phyloP scores from a whole-genome alignment of 2,113 vertebrate species.

The Pelusios castaneus region DNA sequence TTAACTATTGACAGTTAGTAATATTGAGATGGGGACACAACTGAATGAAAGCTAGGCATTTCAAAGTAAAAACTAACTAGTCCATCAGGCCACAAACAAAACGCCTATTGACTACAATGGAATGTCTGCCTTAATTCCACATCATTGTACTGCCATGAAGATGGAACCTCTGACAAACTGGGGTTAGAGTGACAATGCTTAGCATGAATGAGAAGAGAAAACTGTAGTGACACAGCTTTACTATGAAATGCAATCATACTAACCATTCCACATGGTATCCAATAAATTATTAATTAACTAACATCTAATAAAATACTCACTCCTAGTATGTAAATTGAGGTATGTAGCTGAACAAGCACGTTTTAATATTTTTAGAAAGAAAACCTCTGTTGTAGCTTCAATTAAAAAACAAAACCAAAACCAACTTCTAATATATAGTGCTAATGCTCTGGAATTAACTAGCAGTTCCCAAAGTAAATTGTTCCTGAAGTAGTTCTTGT shows the following conservation, averaged over 20 bases:
- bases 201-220: too few relatives aligned
- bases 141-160: not conserved
- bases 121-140: too few relatives aligned
- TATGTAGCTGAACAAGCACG: slow-evolving; percentile 20
- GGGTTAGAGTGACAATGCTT: not conserved
- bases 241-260: not conserved
- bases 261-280: not conserved
- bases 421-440: not conserved
- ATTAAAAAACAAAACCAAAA: not conserved
- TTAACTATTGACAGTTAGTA: too few relatives aligned
- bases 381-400: slow-evolving; percentile 62
- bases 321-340: slow-evolving; percentile 37
- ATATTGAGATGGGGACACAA: not conserved
- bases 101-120: too few relatives aligned
- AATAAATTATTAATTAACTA: slow-evolving; percentile 33
- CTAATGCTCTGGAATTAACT: not conserved
- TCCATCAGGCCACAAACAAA: too few relatives aligned
- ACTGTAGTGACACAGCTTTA: not conserved
- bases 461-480: not conserved
- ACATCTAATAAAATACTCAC: slow-evolving; percentile 40
- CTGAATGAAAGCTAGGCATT: not conserved
- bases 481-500: not conserved
- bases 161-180: not conserved
- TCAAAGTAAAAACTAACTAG: not conserved
- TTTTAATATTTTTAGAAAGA: slow-evolving; percentile 34